Conservation (phyloP, 2,888 invertebrate species). For the Amphimallon solstitiale region DNA sequence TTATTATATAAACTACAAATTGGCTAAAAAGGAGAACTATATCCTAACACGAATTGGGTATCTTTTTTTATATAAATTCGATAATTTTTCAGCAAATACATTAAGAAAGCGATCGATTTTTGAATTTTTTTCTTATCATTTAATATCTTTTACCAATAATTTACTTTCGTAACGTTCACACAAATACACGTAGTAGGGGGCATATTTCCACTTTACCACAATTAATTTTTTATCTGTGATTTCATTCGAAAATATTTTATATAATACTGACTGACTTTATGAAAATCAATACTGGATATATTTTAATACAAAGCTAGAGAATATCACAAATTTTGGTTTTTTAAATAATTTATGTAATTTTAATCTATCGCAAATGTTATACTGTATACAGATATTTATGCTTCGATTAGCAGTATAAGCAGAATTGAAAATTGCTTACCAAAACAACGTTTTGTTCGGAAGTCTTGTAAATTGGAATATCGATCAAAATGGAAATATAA, state of each 20-base stretch:
- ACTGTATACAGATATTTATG: no score
- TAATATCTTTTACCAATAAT: conserved; percentile 43
- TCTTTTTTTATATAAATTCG: conserved; percentile 56
- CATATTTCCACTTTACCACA: not conserved
- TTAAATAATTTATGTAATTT: no score
- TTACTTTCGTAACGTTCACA: conserved; percentile 16
- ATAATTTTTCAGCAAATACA: conserved; percentile 59
- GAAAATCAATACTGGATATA: no score
- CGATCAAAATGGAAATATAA: no score
- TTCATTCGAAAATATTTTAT: not conserved
- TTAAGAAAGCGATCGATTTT: conserved; percentile 53
- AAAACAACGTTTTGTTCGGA: no score
- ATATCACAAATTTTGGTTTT: no score
- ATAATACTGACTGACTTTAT: no score
- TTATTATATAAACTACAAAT: conserved; percentile 56
- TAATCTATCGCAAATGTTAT: no score
- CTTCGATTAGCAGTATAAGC: no score
- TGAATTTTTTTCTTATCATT: conserved; percentile 30
- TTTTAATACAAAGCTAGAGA: no score
- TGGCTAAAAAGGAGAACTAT: conserved; percentile 58
- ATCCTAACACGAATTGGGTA: conserved; percentile 61
- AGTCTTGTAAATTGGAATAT: no score
- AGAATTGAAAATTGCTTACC: no score
- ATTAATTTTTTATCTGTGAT: conserved; percentile 50
- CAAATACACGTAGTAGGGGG: conserved; percentile 18